A percentile compares a stretch with the other conserved stretches of the same genome.
phyloP scores from a whole-genome alignment of 2,888 invertebrate species.

The Tachina lurida region DNA sequence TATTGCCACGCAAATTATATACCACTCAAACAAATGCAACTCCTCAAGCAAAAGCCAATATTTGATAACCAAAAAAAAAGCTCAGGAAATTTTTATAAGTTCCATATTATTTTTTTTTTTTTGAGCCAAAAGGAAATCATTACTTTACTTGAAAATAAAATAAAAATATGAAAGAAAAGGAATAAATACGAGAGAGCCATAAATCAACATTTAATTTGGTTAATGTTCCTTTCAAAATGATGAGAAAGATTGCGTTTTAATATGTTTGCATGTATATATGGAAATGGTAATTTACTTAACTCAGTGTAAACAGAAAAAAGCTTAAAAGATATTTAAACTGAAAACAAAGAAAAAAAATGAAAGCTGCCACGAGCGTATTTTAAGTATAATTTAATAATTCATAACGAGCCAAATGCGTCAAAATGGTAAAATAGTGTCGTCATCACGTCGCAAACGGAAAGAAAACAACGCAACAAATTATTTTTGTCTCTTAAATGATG shows the following conservation, averaged over 20 bases:
- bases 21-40: neutral
- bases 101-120: neutral
- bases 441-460: slow-evolving; percentile 67
- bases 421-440: slow-evolving; percentile 59
- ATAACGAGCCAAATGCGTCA: slow-evolving; percentile 68
- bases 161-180: slow-evolving; percentile 20
- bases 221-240: slow-evolving; percentile 51
- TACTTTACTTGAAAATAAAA: neutral
- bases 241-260: slow-evolving; percentile 4
- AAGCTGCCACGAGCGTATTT: slow-evolving; percentile 55
- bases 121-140: slow-evolving; percentile 13
- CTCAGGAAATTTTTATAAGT: slow-evolving; percentile 3
- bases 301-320: slow-evolving; percentile 18
- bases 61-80: slow-evolving; percentile 2
- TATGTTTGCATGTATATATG: neutral
- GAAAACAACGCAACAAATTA: slow-evolving; percentile 70
- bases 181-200: slow-evolving; percentile 42
- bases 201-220: slow-evolving; percentile 69
- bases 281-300: slow-evolving; percentile 57
- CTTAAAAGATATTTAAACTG: slow-evolving; percentile 16
- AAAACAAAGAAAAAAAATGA: slow-evolving; percentile 30
- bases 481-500: slow-evolving; percentile 21
- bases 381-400: slow-evolving; percentile 70
- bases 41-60: slow-evolving; percentile 2
- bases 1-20: neutral